Conservation (phyloP, 2,113 vertebrate species). For the Tychaedon coryphoeus region DNA sequence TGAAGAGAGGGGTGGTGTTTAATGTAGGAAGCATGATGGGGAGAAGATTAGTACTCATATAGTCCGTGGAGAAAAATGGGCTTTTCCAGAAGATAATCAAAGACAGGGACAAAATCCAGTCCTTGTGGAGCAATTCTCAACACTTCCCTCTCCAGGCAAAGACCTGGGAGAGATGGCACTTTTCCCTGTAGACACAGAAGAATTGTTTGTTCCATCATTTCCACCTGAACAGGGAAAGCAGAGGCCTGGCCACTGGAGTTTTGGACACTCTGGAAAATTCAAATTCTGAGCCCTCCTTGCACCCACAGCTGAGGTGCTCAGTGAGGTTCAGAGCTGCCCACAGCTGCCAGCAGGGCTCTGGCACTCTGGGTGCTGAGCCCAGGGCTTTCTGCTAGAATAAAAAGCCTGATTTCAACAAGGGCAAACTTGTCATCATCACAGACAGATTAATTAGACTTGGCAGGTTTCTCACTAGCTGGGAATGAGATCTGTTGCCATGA, state of each 20-base stretch:
- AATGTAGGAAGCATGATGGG: not conserved
- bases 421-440: not conserved
- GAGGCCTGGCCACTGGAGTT: not conserved
- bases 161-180: not conserved
- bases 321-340: not conserved
- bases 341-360: not conserved
- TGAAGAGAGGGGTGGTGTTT: not conserved
- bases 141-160: not conserved
- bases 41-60: not conserved
- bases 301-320: rapidly evolving
- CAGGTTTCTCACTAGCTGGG: not conserved
- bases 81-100: not conserved
- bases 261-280: not conserved
- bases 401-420: not conserved
- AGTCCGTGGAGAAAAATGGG: not conserved
- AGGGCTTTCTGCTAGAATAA: not conserved
- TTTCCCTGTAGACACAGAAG: not conserved
- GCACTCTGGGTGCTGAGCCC: not conserved
- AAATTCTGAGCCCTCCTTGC: not conserved
- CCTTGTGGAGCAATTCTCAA: not conserved
- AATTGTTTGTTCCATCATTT: not conserved
- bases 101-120: not conserved
- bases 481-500: not conserved
- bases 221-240: not conserved
- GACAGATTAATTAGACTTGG: slow-evolving; percentile 17